Conservation (phyloP, 2,888 invertebrate genomes). For the Catocala nupta region DNA sequence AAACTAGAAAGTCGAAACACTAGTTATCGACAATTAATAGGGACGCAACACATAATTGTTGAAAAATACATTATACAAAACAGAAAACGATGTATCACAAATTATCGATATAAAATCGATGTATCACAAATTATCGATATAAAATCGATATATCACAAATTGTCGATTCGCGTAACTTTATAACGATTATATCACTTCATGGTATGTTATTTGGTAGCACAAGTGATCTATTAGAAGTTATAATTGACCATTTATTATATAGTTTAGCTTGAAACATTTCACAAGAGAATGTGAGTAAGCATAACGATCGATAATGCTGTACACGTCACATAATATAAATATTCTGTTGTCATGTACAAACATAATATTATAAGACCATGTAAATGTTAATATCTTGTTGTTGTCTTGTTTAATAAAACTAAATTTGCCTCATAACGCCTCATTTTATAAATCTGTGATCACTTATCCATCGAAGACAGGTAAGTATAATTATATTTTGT, state of each 20-base stretch:
- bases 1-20: conserved; percentile 10
- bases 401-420: too few species aligned
- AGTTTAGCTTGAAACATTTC: conserved; percentile 4
- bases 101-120: conserved; percentile 12
- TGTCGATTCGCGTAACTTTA: conserved; percentile 19
- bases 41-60: conserved; percentile 12
- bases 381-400: too few species aligned
- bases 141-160: conserved; percentile 15
- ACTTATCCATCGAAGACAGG: too few species aligned
- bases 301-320: too few species aligned
- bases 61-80: too few species aligned
- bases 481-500: too few species aligned
- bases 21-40: conserved; percentile 9
- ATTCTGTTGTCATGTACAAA: too few species aligned
- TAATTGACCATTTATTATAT: conserved; percentile 21
- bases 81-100: conserved; percentile 14
- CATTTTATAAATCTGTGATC: too few species aligned
- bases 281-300: background rate
- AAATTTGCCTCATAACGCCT: too few species aligned
- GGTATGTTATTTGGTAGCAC: conserved; percentile 22
- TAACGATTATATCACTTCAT: conserved; percentile 23
- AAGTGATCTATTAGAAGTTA: conserved; percentile 18
- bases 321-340: too few species aligned
- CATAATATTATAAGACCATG: too few species aligned
- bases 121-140: conserved; percentile 11